Conservation (phyloP, 2,113 vertebrate species). For the Paratilapia polleni region DNA sequence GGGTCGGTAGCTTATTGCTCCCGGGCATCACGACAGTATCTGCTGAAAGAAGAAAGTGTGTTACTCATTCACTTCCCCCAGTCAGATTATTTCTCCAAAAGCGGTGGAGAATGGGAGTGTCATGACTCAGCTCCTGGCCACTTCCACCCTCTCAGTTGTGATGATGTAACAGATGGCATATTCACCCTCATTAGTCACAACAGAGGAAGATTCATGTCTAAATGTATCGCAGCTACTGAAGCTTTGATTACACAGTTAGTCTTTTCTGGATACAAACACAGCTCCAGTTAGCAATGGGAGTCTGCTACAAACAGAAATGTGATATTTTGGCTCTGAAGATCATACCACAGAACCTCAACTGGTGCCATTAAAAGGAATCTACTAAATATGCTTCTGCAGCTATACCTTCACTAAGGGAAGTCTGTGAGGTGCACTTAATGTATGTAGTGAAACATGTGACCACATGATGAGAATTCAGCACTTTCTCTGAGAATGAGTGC, state of each 20-base stretch:
- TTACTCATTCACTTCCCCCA: slow-evolving; percentile 38
- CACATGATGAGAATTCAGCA: background rate
- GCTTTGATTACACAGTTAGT: slow-evolving; percentile 38
- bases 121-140: slow-evolving; percentile 75
- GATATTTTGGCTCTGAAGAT: slow-evolving; percentile 23
- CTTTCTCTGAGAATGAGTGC: slow-evolving; percentile 4
- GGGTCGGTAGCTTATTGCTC: slow-evolving; percentile 42
- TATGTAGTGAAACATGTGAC: background rate
- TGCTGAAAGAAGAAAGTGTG: slow-evolving; percentile 24
- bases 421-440: background rate
- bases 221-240: slow-evolving; percentile 48
- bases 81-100: slow-evolving; percentile 52
- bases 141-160: slow-evolving; percentile 52
- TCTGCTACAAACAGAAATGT: slow-evolving; percentile 18
- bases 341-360: background rate
- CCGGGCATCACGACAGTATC: slow-evolving; percentile 37
- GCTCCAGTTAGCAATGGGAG: slow-evolving; percentile 10
- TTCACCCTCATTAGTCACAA: slow-evolving; percentile 70
- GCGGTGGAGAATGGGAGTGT: slow-evolving; percentile 45
- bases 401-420: background rate
- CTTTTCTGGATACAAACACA: slow-evolving; percentile 32
- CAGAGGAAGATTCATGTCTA: slow-evolving; percentile 52
- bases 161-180: slow-evolving; percentile 72
- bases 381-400: background rate
- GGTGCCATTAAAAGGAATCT: background rate